Conservation (phyloP, 1,140 invertebrate genomes). For the Calliphora vicina region DNA sequence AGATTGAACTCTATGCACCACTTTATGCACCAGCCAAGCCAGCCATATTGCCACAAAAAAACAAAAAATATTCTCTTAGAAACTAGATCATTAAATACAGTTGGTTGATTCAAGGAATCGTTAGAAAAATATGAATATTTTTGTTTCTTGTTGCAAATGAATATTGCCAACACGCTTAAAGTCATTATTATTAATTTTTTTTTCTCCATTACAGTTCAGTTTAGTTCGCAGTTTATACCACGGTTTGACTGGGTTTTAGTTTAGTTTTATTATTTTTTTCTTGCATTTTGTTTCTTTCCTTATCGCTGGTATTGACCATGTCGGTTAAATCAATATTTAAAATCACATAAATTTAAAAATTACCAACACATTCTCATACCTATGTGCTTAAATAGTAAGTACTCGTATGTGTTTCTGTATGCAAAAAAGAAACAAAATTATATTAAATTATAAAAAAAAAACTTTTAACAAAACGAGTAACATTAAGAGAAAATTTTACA, state of each 20-base stretch:
- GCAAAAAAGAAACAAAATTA: not conserved
- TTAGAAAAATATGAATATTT: conserved; percentile 4
- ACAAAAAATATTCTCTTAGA: not conserved
- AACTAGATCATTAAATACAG: not conserved
- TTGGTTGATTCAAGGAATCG: not conserved
- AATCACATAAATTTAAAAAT: conserved; percentile 5
- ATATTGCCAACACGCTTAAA: not conserved
- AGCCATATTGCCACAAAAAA: not conserved
- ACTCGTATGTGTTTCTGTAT: too few relatives aligned
- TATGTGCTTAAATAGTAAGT: not conserved
- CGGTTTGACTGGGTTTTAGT: not conserved
- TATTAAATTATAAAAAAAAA: not conserved
- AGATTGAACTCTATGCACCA: too few relatives aligned
- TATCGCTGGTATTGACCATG: not conserved
- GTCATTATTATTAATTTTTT: conserved; percentile 17
- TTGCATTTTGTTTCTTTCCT: not conserved
- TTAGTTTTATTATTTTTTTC: not conserved
- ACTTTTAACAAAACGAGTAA: not conserved
- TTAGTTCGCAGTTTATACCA: not conserved
- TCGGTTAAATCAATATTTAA: conserved; percentile 17
- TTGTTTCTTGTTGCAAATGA: not conserved
- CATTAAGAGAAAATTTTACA: not conserved
- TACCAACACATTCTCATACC: not conserved
- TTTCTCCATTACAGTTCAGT: not conserved
- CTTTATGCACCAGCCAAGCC: not conserved